Evolutionary conservation across 1,140 invertebrate genomes (phyloP).

Genomic region (Patella vulgata): DNA sequence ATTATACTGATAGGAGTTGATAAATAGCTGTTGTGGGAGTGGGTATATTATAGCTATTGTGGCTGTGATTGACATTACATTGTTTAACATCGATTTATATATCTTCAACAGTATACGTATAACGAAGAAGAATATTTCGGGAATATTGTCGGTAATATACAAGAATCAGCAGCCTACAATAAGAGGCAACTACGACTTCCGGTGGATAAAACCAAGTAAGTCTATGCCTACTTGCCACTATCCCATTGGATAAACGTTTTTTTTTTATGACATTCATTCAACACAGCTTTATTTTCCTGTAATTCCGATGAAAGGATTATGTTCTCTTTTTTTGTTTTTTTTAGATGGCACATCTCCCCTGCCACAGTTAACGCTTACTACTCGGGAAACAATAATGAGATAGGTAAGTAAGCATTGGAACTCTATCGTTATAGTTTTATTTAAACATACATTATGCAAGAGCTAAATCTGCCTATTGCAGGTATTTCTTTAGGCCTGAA

Average conservation of each 20-base stretch:
- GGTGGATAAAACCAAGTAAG: conserved; percentile 35
- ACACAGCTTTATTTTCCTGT: conserved; percentile 28
- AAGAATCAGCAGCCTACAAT: conserved; percentile 8
- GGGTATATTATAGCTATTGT: no score
- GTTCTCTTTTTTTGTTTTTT: conserved; percentile 10
- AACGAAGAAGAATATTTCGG: conserved; percentile 20
- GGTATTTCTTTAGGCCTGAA: no score
- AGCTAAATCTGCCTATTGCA: no score
- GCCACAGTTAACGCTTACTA: conserved; percentile 56
- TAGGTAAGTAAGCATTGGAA: conserved; percentile 51
- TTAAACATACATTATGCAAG: no score
- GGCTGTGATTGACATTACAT: no score
- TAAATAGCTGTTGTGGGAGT: no score
- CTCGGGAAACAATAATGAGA: conserved; percentile 45
- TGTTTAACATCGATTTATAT: no score
- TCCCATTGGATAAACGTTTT: neutral
- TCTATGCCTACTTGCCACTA: neutral
- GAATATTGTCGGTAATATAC: conserved; percentile 16
- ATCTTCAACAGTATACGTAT: conserved; percentile 18
- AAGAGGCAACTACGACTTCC: conserved; percentile 23
- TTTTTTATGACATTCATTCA: neutral
- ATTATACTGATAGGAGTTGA: no score
- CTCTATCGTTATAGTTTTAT: no score
- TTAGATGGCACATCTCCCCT: conserved; percentile 46
- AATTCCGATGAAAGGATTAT: conserved; percentile 38